A percentile compares a stretch with the other conserved stretches of the same genome.
Conservation (phyloP, 2,888 invertebrate genomes). For the Entomobrya proxima region DNA sequence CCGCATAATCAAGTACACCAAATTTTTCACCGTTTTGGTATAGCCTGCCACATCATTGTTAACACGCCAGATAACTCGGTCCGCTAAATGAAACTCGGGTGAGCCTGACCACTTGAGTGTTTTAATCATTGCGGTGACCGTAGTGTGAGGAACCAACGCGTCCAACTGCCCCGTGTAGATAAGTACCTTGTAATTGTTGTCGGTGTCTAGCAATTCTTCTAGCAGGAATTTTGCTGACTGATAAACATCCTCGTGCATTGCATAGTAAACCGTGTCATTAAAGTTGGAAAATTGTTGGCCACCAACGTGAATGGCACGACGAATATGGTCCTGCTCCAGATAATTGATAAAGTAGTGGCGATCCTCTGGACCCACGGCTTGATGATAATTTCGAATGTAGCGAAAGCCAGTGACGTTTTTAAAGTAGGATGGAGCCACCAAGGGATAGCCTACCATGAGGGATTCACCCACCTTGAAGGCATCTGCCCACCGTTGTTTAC, state of each 20-base stretch:
- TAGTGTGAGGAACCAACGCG: slow-evolving; percentile 69
- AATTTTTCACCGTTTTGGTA: slow-evolving; percentile 70
- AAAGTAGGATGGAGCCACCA: slow-evolving; percentile 81
- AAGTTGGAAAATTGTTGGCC: slow-evolving; percentile 70
- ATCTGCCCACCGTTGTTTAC: slow-evolving; percentile 71
- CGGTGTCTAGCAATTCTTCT: slow-evolving; percentile 70
- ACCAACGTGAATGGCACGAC: slow-evolving; percentile 69
- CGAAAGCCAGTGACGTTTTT: slow-evolving; percentile 86
- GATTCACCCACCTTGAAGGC: slow-evolving; percentile 75
- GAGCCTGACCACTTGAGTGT: slow-evolving; percentile 68
- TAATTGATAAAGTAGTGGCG: slow-evolving; percentile 71
- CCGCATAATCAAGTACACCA: slow-evolving; percentile 69
- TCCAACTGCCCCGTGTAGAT: slow-evolving; percentile 70
- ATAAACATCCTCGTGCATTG: slow-evolving; percentile 71
- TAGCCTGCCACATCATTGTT: slow-evolving; percentile 71
- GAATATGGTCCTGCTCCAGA: slow-evolving; percentile 69
- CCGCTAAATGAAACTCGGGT: slow-evolving; percentile 65
- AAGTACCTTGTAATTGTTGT: slow-evolving; percentile 70
- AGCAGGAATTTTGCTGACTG: slow-evolving; percentile 65
- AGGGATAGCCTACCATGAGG: slow-evolving; percentile 84
- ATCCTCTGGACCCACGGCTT: slow-evolving; percentile 80
- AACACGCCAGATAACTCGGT: slow-evolving; percentile 71
- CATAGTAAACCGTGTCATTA: slow-evolving; percentile 71
- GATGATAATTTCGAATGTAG: slow-evolving; percentile 86
- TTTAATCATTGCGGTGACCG: slow-evolving; percentile 67